Base-by-base conservation (phyloP, 2,888 invertebrate genomes). In the Pheosia tremula region DNA sequence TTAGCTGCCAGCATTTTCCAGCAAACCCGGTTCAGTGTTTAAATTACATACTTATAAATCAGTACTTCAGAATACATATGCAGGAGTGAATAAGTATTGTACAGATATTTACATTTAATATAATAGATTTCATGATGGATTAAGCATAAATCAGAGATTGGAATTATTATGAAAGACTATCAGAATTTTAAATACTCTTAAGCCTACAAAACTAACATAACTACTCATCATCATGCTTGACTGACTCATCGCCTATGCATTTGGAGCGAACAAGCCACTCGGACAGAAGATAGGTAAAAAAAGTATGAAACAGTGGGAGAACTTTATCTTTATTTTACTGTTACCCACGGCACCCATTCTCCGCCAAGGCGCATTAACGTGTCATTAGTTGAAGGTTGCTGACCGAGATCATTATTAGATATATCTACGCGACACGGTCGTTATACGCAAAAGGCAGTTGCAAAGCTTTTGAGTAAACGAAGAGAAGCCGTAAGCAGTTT, bases 221-320 rank as follows among this genome's bases (percentile, higher is more conserved):
- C 63, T 71, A 59, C 63, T 73, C 63, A 62, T 58, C 61, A 74
- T 71, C 68, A 84, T 79, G 89, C 82, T 88, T 82, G 84, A 88
- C 87, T 93, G 93, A 93, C 86, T 93, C 93, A 93, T 93, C 88
- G 89, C 78, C 79, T 86, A 91, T 93, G 93, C 89, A 93, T 93
- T 91, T 82, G 72, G 90, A 90, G 81, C 87, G 76, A 83, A 82
- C 86, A 83, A 83, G 88, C 88, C 86, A 88, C 87, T 89, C 84
- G 24, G 2, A 24, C 24, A 85, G 85, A 80, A 87, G 88, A 88
- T 90, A 89, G 87, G 87, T 86, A 90, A 90, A 91, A 90, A 84
- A 75, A 81, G 81, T 67, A 85, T 85, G 82, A 84, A 90, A 87
- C 84, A 86, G 85, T 88, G 84, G 88, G 84, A 88, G 85, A 89